Conservation (phyloP, 2,113 vertebrate species). For the Tragulus kanchil region DNA sequence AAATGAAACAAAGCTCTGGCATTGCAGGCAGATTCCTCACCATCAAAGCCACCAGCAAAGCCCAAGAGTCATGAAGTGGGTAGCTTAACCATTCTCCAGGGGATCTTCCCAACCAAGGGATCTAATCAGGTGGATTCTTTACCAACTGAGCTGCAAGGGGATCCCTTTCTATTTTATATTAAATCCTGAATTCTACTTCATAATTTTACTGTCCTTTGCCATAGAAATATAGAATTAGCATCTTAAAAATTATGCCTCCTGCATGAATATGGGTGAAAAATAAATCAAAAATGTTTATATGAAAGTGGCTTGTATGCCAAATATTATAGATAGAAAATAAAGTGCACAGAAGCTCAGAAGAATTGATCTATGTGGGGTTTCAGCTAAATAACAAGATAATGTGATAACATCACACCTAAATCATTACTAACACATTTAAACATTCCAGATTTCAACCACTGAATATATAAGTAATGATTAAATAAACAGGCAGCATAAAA, state of each 20-base stretch:
- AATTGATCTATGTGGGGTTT: neutral
- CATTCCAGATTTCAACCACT: neutral
- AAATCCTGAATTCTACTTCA: neutral
- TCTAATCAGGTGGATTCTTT: too few species aligned
- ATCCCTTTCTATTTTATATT: neutral
- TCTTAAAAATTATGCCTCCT: neutral
- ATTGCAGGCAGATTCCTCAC: too few species aligned
- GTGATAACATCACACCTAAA: neutral
- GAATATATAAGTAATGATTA: constrained; percentile 37
- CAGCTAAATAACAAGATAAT: neutral
- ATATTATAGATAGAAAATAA: neutral
- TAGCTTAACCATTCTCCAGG: too few species aligned
- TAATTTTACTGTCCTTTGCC: neutral
- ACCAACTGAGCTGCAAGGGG: too few species aligned
- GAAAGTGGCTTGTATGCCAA: neutral
- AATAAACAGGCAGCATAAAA: neutral
- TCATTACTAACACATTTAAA: neutral
- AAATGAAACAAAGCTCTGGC: neutral
- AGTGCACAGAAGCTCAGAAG: neutral
- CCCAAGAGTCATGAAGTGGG: too few species aligned
- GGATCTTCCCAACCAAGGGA: too few species aligned
- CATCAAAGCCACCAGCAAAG: too few species aligned
- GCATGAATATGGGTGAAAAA: neutral
- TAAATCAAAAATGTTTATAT: neutral
- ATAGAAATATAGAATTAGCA: neutral